Evolutionary conservation across 2,113 vertebrate genomes (phyloP).

Genomic region (Tragelaphus buxtoni): DNA sequence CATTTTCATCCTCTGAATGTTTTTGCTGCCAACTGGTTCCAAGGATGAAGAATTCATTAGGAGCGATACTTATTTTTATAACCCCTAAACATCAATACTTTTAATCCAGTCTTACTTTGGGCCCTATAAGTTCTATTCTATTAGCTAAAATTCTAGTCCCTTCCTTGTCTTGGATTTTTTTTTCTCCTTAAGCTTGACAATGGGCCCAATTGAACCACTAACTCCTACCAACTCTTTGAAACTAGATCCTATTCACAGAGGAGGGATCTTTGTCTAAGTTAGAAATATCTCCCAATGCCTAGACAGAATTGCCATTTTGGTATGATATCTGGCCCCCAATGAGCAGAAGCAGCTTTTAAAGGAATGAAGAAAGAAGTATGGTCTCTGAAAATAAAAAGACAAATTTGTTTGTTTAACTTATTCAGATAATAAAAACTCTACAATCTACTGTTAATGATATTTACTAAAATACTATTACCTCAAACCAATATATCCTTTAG

Average conservation of each 20-base stretch:
- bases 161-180: not conserved
- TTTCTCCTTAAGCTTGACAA: not conserved
- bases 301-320: not conserved
- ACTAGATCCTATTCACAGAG: not conserved
- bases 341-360: not conserved
- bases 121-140: not conserved
- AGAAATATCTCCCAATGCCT: not conserved
- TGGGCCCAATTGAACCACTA: not conserved
- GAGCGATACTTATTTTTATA: not conserved
- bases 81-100: not conserved
- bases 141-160: not conserved
- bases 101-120: not conserved
- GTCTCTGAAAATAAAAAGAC: not conserved
- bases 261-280: not conserved
- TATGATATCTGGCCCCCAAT: not conserved
- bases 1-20: not conserved
- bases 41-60: not conserved
- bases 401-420: not conserved
- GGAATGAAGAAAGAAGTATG: not conserved
- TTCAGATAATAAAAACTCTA: not conserved
- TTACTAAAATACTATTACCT: constrained; percentile 31
- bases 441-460: constrained; percentile 58
- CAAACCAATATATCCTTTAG: constrained; percentile 47
- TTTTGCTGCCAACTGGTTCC: not conserved
- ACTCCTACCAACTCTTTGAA: not conserved